A percentile compares a stretch with the other conserved stretches of the same genome.
These are phyloP conservation scores for Opisthocomus hoazin DNA, from an alignment of 2,113 vertebrate species.

Conservation along the genomic window DNA sequence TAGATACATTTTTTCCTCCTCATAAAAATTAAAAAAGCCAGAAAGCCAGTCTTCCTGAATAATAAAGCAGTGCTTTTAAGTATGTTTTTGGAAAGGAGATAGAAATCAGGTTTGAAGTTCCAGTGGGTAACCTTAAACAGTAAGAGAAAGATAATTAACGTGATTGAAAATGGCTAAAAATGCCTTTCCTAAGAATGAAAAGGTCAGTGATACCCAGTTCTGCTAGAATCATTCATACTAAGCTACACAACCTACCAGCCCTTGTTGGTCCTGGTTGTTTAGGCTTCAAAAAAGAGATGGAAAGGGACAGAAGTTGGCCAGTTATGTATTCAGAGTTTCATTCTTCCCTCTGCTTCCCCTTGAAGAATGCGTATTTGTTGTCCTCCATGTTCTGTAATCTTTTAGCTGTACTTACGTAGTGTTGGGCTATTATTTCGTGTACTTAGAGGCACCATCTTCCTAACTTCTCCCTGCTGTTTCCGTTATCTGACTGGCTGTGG, in stretches of 20 bases:
- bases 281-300: background rate
- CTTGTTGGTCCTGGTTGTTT: background rate
- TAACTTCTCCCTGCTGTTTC: background rate
- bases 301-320: background rate
- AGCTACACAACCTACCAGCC: background rate
- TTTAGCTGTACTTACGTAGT: background rate
- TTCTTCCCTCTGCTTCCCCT: background rate
- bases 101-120: background rate
- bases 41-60: background rate
- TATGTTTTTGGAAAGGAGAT: background rate
- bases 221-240: background rate
- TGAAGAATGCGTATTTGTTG: background rate
- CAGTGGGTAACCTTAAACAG: background rate
- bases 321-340: background rate
- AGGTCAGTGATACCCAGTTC: background rate
- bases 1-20: background rate
- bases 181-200: background rate
- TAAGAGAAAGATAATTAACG: background rate
- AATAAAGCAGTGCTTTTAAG: background rate
- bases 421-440: background rate
- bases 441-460: background rate
- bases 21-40: background rate
- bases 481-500: background rate
- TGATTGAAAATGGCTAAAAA: background rate
- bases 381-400: background rate